Evolutionary conservation across 2,888 invertebrate species (phyloP).

Genomic region (Drosophila helvetica): DNA sequence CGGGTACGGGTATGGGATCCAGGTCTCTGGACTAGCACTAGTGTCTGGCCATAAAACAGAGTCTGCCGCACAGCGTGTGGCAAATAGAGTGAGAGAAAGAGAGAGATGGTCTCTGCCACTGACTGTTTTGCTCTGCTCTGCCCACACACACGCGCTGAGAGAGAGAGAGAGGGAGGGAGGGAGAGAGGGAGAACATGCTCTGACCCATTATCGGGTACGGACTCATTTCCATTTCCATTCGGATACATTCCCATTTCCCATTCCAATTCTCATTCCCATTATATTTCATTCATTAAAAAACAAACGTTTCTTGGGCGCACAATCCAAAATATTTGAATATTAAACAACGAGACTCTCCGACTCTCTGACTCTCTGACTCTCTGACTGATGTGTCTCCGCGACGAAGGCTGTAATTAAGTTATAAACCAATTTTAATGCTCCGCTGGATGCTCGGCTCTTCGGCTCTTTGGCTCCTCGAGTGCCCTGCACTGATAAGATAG

Average conservation of each 20-base stretch:
- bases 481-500: conserved; percentile 61
- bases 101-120: neutral
- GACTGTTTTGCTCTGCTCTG: conserved; percentile 17
- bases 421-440: conserved; percentile 74
- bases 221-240: conserved; percentile 40
- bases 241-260: neutral
- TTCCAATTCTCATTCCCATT: neutral
- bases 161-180: neutral
- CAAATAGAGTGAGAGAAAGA: neutral
- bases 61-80: conserved; percentile 30
- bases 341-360: conserved; percentile 51
- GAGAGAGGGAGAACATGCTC: neutral
- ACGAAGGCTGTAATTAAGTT: conserved; percentile 61
- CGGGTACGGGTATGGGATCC: neutral
- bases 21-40: neutral
- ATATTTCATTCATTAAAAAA: conserved; percentile 67
- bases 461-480: neutral
- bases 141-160: conserved; percentile 53
- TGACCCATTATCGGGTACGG: conserved; percentile 32
- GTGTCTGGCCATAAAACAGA: conserved; percentile 19
- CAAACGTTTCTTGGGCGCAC: conserved; percentile 11
- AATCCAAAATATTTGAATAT: conserved; percentile 69
- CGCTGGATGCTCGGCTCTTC: conserved; percentile 31
- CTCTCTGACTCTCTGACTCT: conserved; percentile 22
- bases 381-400: conserved; percentile 8